Conservation (phyloP, 37 sponge, comb jelly and placozoan species). For the Halisarca cf. caerulea region DNA sequence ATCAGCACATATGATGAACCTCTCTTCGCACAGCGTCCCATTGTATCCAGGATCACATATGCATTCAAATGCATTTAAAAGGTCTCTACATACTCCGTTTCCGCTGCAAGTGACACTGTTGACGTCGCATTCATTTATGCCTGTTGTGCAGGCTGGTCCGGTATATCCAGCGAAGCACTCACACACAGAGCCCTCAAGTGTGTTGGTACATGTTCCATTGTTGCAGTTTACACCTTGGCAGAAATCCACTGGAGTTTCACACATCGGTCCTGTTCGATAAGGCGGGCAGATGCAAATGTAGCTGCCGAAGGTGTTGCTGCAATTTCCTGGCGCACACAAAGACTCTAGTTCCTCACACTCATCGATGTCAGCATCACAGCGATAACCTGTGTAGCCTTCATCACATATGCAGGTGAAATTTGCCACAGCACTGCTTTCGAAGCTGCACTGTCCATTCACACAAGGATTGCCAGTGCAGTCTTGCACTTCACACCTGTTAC, state of each 20-base stretch:
- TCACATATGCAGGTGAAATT: slow-evolving; percentile 38
- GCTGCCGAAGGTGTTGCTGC: slow-evolving; percentile 36
- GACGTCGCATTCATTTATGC: slow-evolving; percentile 6
- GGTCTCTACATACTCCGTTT: background rate
- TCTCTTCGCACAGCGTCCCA: slow-evolving; percentile 61
- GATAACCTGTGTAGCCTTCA: slow-evolving; percentile 22
- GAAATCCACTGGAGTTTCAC: slow-evolving; percentile 53
- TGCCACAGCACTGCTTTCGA: background rate
- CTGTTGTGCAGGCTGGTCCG: slow-evolving; percentile 7
- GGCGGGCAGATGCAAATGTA: slow-evolving; percentile 60
- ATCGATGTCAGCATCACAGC: slow-evolving; percentile 57
- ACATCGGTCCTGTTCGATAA: slow-evolving; percentile 53
- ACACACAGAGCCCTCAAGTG: slow-evolving; percentile 43
- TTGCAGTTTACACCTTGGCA: slow-evolving; percentile 56
- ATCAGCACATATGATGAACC: slow-evolving; percentile 33
- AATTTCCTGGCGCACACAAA: slow-evolving; percentile 49
- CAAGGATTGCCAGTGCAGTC: slow-evolving; percentile 48
- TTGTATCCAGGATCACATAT: slow-evolving; percentile 47
- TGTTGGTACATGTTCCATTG: slow-evolving; percentile 41
- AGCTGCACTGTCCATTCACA: slow-evolving; percentile 49
- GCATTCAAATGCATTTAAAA: background rate
- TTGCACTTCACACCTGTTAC: slow-evolving; percentile 45
- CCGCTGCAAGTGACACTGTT: background rate
- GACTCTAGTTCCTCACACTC: slow-evolving; percentile 23
- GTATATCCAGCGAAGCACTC: slow-evolving; percentile 20